Percentiles rank a stretch among this genome's conserved stretches.
Evolutionary conservation across 2,888 invertebrate genomes (phyloP).

Genomic region (Drosophila macrospina): DNA sequence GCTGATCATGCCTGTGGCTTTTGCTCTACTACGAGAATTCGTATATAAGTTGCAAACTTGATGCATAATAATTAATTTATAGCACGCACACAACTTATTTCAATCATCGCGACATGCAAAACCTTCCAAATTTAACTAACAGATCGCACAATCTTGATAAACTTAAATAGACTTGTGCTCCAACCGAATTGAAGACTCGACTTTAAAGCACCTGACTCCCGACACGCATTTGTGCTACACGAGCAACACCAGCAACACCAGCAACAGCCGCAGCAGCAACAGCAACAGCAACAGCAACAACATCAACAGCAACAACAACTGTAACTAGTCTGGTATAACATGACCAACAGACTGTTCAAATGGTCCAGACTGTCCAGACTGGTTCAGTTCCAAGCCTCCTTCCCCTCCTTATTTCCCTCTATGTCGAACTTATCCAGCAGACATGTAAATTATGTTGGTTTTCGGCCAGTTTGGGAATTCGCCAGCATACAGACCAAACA

Average conservation of each 20-base stretch:
- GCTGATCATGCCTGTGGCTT: constrained; percentile 41
- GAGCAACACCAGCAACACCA: constrained; percentile 16
- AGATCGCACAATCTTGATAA: constrained; percentile 27
- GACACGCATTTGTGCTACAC: constrained; percentile 21
- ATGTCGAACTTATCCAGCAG: constrained; percentile 76
- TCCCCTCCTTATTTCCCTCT: constrained; percentile 7
- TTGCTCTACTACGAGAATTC: background rate
- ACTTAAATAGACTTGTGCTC: constrained; percentile 36
- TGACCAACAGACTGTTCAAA: constrained; percentile 59
- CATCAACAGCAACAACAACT: constrained; percentile 31
- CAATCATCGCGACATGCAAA: constrained; percentile 27
- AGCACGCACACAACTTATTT: constrained; percentile 41
- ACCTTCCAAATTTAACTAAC: constrained; percentile 5
- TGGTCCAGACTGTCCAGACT: constrained; percentile 52
- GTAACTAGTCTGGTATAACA: constrained; percentile 60
- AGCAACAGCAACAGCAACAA: constrained; percentile 7
- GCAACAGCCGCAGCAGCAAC: constrained; percentile 20
- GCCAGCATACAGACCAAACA: constrained; percentile 43
- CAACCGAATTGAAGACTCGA: constrained; percentile 13
- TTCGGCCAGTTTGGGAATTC: constrained; percentile 67
- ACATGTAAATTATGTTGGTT: constrained; percentile 81
- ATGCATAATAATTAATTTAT: constrained; percentile 44
- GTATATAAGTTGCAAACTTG: constrained; percentile 5
- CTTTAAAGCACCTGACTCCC: constrained; percentile 48
- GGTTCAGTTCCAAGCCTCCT: constrained; percentile 10